These are phyloP conservation scores for Zophobas morio DNA, from an alignment of 1,140 invertebrate species.

Conservation along the genomic window DNA sequence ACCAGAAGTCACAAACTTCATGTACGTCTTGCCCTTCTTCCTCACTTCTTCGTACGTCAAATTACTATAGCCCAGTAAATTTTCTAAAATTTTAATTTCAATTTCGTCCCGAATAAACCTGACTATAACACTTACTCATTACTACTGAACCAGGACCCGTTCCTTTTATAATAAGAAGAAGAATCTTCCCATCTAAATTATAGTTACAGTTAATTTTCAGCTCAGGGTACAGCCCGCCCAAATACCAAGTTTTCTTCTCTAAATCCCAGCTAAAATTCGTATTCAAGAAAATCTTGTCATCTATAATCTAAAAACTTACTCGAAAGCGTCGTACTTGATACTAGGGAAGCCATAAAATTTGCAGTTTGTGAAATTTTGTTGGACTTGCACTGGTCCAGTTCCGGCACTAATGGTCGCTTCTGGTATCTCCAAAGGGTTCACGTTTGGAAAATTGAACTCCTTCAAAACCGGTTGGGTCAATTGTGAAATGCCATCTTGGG, in stretches of 20 bases:
- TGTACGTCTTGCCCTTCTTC: background rate
- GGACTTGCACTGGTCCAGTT: background rate
- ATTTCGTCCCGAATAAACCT: too few relatives aligned
- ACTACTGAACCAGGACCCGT: background rate
- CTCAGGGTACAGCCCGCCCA: background rate
- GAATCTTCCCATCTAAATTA: slow-evolving; percentile 8
- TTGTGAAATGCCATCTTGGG: slow-evolving; percentile 2
- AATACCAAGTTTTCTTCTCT: background rate
- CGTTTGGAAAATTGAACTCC: background rate
- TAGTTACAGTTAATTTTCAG: background rate
- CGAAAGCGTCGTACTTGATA: background rate
- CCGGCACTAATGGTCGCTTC: background rate
- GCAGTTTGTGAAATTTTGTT: slow-evolving; percentile 2
- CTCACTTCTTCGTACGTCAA: background rate
- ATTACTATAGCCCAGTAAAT: background rate
- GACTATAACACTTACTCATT: background rate
- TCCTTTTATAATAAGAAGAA: background rate
- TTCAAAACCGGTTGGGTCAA: background rate
- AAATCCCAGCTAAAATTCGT: slow-evolving; percentile 13
- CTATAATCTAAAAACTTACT: background rate
- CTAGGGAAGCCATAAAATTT: background rate
- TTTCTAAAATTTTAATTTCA: too few relatives aligned
- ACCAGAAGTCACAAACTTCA: background rate
- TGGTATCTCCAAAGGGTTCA: background rate
- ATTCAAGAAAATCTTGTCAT: background rate